Base-by-base conservation (phyloP, 2,113 vertebrate species). In the Choloepus hoffmanni region DNA sequence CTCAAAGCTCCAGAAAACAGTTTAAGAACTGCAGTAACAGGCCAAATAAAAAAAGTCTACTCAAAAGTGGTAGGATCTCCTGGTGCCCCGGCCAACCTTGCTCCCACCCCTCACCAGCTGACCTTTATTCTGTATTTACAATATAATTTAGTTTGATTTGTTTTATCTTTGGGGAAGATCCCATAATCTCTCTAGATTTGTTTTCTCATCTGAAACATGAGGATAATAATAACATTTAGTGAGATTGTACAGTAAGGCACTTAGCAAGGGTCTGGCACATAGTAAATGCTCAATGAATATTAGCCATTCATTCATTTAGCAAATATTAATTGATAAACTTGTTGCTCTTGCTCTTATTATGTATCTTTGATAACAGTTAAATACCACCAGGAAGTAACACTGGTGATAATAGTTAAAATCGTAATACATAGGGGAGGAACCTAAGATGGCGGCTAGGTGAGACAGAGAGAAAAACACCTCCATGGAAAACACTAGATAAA, bases 301-400 rank as follows among this genome's bases (percentile, higher is more conserved):
- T 50, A 89, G 2, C 43, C 58, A 26, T 84, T 85, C 58, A 73
- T 85, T 83, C 74, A 77, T 92, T n/a, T 62, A 45, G 58, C 0
- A 43, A 62, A n/a, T 72, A 60, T 62, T 55, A 87, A 89, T 77
- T 50, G 4, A 93, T 63, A 92, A 95, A 76, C 24, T 40, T 84
- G 19, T 82, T 85, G 55, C 36, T 79, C 19, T 65, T 79, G 30
- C 68, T 21, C 26, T 84, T 83, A 36, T 48, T 48, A 13, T 13
- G 12, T 85, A 67, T 86, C 28, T 79, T 87, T 86, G 45, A 74
- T 73, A 70, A 79, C 14, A 67, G 58, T 89, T 45, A 76, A 40
- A 55, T 50, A 88, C 93, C 60, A 70, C 73, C 65, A 94, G 15
- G n/a, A 95, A 43, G 74, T 84, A 50, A 73, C 63, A 89, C 30